Conservation (phyloP, 2,797 vertebrate species). For the Helarctos malayanus region DNA sequence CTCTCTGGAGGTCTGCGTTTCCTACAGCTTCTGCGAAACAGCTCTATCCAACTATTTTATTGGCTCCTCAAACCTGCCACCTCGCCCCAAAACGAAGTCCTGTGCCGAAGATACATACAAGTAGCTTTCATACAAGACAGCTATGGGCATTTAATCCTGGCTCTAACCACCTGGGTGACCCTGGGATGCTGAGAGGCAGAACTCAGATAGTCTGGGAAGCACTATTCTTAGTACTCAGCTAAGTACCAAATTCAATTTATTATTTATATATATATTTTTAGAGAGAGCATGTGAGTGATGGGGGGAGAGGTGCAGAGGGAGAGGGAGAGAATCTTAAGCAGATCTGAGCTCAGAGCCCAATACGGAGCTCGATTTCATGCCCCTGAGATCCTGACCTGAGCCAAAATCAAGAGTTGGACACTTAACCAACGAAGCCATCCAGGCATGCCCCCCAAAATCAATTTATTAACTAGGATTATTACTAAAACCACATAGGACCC, state of each 20-base stretch:
- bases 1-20: slow-evolving; percentile 27
- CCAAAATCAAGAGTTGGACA: neutral
- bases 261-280: neutral
- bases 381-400: neutral
- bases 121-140: neutral
- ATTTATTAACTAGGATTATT: slow-evolving; percentile 39
- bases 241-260: slow-evolving; percentile 1
- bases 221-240: neutral
- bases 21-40: neutral
- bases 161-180: neutral
- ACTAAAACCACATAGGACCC: neutral
- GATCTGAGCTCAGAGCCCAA: neutral
- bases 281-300: neutral
- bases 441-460: neutral
- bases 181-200: neutral
- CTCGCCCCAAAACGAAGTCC: neutral
- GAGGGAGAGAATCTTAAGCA: neutral
- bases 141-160: neutral
- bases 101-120: neutral
- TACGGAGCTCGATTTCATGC: neutral
- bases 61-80: slow-evolving; percentile 4
- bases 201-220: slow-evolving; percentile 29
- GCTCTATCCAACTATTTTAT: slow-evolving; percentile 29
- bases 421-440: neutral
- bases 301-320: neutral